Evolutionary conservation across 2,113 vertebrate genomes (phyloP).

Genomic region (Psittacula cyanocephala): DNA sequence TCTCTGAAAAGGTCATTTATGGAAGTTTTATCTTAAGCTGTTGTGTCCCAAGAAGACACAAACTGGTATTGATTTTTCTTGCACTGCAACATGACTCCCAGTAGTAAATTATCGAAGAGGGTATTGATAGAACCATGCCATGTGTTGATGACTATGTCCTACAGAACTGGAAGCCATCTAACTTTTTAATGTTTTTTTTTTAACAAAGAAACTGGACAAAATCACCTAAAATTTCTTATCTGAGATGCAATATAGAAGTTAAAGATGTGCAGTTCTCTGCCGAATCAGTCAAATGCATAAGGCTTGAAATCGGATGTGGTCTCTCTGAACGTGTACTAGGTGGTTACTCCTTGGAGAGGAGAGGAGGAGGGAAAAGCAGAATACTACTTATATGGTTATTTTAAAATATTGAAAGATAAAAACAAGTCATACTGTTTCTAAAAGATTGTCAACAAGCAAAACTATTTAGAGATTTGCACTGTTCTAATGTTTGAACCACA

Average conservation of each 20-base stretch:
- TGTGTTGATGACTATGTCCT: neutral
- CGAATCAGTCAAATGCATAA: neutral
- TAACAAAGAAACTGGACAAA: neutral
- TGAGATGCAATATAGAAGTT: neutral
- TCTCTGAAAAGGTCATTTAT: constrained; percentile 4
- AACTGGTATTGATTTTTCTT: neutral
- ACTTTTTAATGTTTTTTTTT: neutral
- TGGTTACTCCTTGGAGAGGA: neutral
- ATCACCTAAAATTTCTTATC: neutral
- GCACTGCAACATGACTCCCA: neutral
- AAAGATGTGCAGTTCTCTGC: neutral
- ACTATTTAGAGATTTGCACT: neutral
- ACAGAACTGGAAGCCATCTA: neutral
- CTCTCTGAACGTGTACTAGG: neutral
- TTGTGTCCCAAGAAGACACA: neutral
- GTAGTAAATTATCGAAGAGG: neutral
- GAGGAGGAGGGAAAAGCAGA: neutral
- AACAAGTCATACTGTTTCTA: neutral
- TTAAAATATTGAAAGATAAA: neutral
- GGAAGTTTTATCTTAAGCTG: neutral
- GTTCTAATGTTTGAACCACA: neutral
- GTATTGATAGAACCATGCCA: neutral
- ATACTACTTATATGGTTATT: neutral
- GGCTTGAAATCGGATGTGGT: neutral
- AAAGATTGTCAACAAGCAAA: neutral